Evolutionary conservation across 2,888 invertebrate genomes (phyloP).

Genomic region (Drosophila silvestris): DNA sequence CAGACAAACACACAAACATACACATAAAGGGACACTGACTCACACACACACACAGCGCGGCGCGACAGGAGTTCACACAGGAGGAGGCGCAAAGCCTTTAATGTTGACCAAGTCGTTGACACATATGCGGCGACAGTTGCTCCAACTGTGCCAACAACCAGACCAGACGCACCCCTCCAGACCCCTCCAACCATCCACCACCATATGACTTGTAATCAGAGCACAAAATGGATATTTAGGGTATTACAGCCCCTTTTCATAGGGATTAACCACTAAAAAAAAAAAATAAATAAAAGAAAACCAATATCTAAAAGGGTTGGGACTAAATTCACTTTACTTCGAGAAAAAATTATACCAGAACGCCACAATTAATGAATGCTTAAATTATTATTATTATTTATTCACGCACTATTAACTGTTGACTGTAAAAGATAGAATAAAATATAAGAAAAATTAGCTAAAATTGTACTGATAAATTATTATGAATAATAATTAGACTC

Average conservation of each 20-base stretch:
- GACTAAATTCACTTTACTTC: background rate
- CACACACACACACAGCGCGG: constrained; percentile 1
- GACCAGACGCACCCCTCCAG: constrained; percentile 8
- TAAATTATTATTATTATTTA: background rate
- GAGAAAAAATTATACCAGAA: background rate
- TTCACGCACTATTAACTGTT: background rate
- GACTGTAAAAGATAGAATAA: background rate
- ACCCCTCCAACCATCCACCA: background rate
- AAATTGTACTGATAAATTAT: background rate
- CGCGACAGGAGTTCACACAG: constrained; percentile 40
- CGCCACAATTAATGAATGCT: background rate
- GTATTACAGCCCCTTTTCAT: constrained; percentile 16
- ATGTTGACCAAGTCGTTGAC: constrained; percentile 82
- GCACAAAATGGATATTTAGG: constrained; percentile 10
- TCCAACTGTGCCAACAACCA: constrained; percentile 36
- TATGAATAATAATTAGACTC: background rate
- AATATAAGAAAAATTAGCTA: background rate
- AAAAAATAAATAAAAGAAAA: too few species aligned
- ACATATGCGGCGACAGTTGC: constrained; percentile 67
- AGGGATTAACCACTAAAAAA: constrained; percentile 8
- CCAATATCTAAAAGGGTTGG: background rate
- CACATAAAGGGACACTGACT: constrained; percentile 5
- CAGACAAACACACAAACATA: constrained; percentile 17
- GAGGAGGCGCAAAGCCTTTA: constrained; percentile 66
- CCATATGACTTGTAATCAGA: constrained; percentile 1